Percentiles rank a stretch among this genome's conserved stretches.
Conservation (phyloP, 2,113 vertebrate genomes). For the Rattus rattus region DNA sequence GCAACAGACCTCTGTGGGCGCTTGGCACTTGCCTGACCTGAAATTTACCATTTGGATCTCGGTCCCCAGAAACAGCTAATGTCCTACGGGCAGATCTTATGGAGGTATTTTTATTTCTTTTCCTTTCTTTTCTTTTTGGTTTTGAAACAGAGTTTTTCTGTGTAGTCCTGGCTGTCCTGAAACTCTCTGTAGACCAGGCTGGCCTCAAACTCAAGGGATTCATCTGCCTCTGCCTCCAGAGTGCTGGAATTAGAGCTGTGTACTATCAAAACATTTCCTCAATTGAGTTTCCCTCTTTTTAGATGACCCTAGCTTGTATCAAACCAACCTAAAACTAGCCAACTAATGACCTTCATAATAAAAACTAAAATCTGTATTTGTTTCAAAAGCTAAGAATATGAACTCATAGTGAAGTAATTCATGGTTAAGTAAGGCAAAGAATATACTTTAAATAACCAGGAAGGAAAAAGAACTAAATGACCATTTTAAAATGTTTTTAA, state of each 20-base stretch:
- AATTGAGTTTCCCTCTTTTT: not conserved
- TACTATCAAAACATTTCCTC: not conserved
- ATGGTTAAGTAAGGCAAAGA: slow-evolving; percentile 35
- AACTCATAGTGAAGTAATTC: slow-evolving; percentile 25
- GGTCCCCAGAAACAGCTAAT: not conserved
- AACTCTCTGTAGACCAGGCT: not conserved
- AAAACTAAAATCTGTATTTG: not conserved
- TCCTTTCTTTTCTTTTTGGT: not conserved
- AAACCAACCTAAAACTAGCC: not conserved
- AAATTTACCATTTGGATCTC: not conserved
- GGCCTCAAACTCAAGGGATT: not conserved
- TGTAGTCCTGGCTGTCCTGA: not conserved
- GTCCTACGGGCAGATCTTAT: not conserved
- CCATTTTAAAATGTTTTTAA: not conserved
- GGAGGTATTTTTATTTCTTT: not conserved
- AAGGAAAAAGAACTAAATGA: slow-evolving; percentile 8
- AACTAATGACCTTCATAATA: not conserved
- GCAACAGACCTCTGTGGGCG: not conserved
- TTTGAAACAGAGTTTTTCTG: not conserved
- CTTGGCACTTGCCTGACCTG: not conserved
- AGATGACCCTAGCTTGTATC: not conserved
- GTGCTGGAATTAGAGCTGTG: not conserved
- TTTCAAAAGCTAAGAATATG: slow-evolving; percentile 44
- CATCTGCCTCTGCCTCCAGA: not conserved
- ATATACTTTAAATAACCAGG: slow-evolving; percentile 50